Conservation (phyloP, 2,797 vertebrate genomes). For the Gambusia yucatana region DNA sequence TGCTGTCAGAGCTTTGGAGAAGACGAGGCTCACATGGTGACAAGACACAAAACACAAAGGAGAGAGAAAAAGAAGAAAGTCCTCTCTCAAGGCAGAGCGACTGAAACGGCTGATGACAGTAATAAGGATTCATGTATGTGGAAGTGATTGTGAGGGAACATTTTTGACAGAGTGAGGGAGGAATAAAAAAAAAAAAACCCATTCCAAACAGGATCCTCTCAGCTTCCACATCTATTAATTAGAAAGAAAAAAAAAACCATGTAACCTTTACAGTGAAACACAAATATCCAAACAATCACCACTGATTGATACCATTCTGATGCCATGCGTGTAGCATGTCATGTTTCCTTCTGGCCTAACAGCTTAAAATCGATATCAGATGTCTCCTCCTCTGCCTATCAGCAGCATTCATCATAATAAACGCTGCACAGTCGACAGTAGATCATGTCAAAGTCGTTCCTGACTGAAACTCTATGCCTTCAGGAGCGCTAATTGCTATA, state of each 20-base stretch:
- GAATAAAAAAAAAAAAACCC: constrained; percentile 1
- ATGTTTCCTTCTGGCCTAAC: constrained; percentile 46
- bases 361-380: constrained; percentile 64
- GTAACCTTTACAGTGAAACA: constrained; percentile 8
- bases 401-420: constrained; percentile 74
- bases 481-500: constrained; percentile 62
- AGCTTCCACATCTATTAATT: constrained; percentile 13
- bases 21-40: neutral
- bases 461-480: constrained; percentile 56
- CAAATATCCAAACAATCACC: constrained; percentile 14
- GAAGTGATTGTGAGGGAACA: constrained; percentile 34
- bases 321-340: constrained; percentile 33
- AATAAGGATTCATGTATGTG: constrained; percentile 20
- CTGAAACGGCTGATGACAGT: constrained; percentile 16
- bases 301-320: constrained; percentile 20
- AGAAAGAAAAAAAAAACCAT: neutral
- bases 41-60: neutral
- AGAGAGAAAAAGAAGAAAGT: constrained; percentile 14
- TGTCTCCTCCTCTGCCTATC: constrained; percentile 53
- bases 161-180: constrained; percentile 1
- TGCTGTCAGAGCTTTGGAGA: neutral
- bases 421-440: constrained; percentile 52
- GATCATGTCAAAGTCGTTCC: constrained; percentile 57
- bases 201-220: constrained; percentile 13
- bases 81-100: neutral